A percentile compares a stretch with the other conserved stretches of the same genome.
These are phyloP conservation scores for Chelon labrosus DNA, from an alignment of 2,797 vertebrate genomes.

Conservation along the genomic window DNA sequence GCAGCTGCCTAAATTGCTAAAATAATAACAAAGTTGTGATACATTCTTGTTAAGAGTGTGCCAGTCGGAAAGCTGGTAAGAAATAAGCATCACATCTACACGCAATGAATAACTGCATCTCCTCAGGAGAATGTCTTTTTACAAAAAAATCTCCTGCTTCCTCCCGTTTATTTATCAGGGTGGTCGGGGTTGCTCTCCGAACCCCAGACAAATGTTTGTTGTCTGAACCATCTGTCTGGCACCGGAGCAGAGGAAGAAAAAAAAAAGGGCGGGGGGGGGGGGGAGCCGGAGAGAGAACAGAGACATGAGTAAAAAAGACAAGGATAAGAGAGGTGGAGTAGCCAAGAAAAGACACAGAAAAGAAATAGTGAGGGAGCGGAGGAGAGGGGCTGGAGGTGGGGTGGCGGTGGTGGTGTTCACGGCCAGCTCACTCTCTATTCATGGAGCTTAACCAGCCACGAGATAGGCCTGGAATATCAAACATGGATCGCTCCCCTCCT, in stretches of 20 bases:
- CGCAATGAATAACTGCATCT: constrained; percentile 89
- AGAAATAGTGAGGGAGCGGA: constrained; percentile 21
- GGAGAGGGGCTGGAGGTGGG: neutral
- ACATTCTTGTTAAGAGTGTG: too few relatives aligned
- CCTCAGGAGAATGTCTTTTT: constrained; percentile 29
- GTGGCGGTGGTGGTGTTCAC: constrained; percentile 75
- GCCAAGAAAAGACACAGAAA: constrained; percentile 41
- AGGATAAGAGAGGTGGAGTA: constrained; percentile 33
- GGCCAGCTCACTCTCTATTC: constrained; percentile 93
- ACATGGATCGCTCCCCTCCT: constrained; percentile 84
- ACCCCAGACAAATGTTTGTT: constrained; percentile 90
- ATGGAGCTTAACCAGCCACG: constrained; percentile 97
- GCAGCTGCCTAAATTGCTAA: too few relatives aligned
- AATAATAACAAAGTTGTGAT: too few relatives aligned
- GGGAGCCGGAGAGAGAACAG: constrained; percentile 30
- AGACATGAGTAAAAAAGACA: constrained; percentile 26
- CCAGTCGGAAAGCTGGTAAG: neutral
- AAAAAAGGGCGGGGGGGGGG: constrained; percentile 31
- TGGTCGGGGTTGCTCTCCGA: constrained; percentile 91
- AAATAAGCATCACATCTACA: constrained; percentile 56
- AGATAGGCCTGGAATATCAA: constrained; percentile 96
- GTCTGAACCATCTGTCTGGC: constrained; percentile 93
- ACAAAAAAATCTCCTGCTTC: constrained; percentile 30
- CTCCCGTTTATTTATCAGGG: constrained; percentile 82
- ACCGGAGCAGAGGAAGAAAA: constrained; percentile 33